phyloP scores from a whole-genome alignment of 2,797 vertebrate genomes.

The Alfaro cultratus region DNA sequence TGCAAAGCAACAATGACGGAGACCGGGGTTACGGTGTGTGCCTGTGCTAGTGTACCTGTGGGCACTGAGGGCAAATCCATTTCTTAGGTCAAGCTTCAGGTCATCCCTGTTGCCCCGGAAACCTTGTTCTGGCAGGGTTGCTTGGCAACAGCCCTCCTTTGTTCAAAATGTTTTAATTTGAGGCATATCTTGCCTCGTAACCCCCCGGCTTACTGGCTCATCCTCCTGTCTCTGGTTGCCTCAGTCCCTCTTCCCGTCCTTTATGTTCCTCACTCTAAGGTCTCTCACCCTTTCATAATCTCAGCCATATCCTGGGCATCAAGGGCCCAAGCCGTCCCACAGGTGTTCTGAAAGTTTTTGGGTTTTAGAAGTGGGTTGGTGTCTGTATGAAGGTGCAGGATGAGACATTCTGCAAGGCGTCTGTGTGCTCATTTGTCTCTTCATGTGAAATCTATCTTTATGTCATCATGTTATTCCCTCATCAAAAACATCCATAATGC shows the following conservation, averaged over 20 bases:
- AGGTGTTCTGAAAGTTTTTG: slow-evolving; percentile 31
- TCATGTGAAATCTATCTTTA: too few relatives aligned
- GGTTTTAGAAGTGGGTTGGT: slow-evolving; percentile 46
- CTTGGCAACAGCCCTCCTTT: slow-evolving; percentile 82
- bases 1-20: slow-evolving; percentile 14
- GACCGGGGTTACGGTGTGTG: slow-evolving; percentile 13
- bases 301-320: slow-evolving; percentile 23
- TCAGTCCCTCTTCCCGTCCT: slow-evolving; percentile 11
- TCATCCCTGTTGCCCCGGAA: slow-evolving; percentile 79
- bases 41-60: slow-evolving; percentile 9
- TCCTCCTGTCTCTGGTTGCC: slow-evolving; percentile 18
- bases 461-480: too few relatives aligned
- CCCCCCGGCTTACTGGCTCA: slow-evolving; percentile 54
- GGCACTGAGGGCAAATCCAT: slow-evolving; percentile 63
- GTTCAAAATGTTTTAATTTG: slow-evolving; percentile 85
- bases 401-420: not conserved
- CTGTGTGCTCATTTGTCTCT: not conserved
- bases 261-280: slow-evolving; percentile 33
- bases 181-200: slow-evolving; percentile 71
- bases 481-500: too few relatives aligned
- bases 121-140: slow-evolving; percentile 76
- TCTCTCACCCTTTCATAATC: slow-evolving; percentile 37
- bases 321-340: slow-evolving; percentile 39
- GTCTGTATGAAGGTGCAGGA: slow-evolving; percentile 23
- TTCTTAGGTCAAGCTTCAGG: slow-evolving; percentile 81